phyloP scores from a whole-genome alignment of 2,888 invertebrate species.

The Autographa gamma region DNA sequence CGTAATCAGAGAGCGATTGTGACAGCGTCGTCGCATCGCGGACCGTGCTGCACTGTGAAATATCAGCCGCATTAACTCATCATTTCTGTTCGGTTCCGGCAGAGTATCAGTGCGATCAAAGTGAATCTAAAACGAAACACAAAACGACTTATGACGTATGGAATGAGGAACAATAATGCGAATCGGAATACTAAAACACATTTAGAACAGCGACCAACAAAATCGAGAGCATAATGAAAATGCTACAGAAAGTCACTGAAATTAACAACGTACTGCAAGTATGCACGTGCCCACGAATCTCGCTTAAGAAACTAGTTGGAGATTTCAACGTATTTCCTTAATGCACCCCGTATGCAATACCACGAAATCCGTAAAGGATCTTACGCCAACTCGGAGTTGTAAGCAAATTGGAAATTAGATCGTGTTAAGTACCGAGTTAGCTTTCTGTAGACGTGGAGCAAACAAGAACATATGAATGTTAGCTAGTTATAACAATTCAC shows the following conservation, averaged over 20 bases:
- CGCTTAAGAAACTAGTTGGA: conserved; percentile 43
- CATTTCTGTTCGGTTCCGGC: conserved; percentile 17
- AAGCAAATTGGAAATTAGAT: conserved; percentile 58
- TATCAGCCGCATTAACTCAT: conserved; percentile 63
- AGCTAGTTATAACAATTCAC: conserved; percentile 38
- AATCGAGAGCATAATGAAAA: conserved; percentile 25
- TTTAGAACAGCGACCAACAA: conserved; percentile 7
- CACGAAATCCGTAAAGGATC: conserved; percentile 55
- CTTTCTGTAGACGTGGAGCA: conserved; percentile 33
- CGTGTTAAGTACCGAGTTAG: conserved; percentile 52
- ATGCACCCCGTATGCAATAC: conserved; percentile 55
- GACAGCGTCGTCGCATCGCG: conserved; percentile 59
- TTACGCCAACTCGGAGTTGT: conserved; percentile 48
- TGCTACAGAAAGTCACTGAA: conserved; percentile 16
- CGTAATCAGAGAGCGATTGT: conserved; percentile 78
- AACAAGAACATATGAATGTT: conserved; percentile 21
- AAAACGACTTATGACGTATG: conserved; percentile 6
- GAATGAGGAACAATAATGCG: conserved; percentile 12
- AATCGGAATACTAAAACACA: conserved; percentile 11
- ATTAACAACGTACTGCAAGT: conserved; percentile 25
- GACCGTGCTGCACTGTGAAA: conserved; percentile 59
- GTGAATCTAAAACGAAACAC: conserved; percentile 5
- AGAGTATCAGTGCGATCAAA: conserved; percentile 9
- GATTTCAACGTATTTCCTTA: conserved; percentile 52
- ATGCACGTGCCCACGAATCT: conserved; percentile 27